Conservation (phyloP, 2,113 vertebrate genomes). For the Herpailurus yagouaroundi region DNA sequence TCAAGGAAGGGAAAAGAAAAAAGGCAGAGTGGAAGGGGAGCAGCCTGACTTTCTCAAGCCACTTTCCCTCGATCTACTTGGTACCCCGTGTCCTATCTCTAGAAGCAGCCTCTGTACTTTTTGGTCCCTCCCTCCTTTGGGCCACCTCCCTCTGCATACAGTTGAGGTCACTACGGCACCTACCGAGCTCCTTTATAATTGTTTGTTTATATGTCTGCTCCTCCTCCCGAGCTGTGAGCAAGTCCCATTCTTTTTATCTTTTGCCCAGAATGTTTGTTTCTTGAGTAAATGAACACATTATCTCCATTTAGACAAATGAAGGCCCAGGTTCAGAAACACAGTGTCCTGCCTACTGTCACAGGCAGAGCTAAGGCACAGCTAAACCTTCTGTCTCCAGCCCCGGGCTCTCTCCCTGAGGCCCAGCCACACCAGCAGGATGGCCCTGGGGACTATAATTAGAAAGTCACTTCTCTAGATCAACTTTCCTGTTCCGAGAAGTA, state of each 20-base stretch:
- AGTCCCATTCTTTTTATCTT: background rate
- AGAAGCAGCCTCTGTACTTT: background rate
- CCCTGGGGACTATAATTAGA: background rate
- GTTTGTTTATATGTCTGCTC: background rate
- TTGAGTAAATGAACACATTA: conserved; percentile 10
- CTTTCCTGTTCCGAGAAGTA: background rate
- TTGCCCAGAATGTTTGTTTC: background rate
- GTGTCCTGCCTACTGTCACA: background rate
- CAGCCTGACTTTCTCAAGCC: background rate
- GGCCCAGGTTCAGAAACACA: background rate
- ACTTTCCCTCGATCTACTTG: background rate
- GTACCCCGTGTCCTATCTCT: background rate
- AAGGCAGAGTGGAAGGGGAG: background rate
- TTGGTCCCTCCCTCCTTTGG: background rate
- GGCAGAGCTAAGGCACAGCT: background rate
- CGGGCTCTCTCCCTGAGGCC: background rate
- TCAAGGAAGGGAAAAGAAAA: background rate
- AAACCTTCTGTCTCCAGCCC: background rate
- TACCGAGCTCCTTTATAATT: background rate
- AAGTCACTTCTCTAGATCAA: background rate
- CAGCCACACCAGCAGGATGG: background rate
- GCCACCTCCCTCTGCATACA: background rate
- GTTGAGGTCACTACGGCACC: background rate
- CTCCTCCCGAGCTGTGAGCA: background rate
- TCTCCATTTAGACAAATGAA: background rate